Conservation (phyloP, 1,140 invertebrate species). For the Drosophila tristis region DNA sequence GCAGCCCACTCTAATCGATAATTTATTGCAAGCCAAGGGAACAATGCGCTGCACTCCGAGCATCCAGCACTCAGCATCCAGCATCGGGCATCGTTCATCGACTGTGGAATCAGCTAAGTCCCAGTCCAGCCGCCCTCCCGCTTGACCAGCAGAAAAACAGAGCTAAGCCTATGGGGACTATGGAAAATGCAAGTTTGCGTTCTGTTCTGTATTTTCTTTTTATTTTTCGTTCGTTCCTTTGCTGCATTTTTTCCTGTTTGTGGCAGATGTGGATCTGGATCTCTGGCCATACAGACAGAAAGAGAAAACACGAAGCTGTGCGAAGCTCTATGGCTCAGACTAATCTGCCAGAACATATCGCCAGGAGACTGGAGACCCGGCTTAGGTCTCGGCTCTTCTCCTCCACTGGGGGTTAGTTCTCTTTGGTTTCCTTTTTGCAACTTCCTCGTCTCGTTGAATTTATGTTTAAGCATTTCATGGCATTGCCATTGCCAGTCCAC, state of each 20-base stretch:
- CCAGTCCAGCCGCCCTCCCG: neutral
- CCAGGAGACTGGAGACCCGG: conserved; percentile 42
- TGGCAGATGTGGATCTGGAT: conserved; percentile 42
- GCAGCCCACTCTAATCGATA: conserved; percentile 66
- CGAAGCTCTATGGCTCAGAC: conserved; percentile 54
- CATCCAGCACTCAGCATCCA: conserved; percentile 38
- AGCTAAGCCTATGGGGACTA: neutral
- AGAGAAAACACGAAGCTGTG: conserved; percentile 46
- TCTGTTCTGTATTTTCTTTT: neutral
- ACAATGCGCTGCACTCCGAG: conserved; percentile 57
- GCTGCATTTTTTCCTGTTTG: conserved; percentile 15
- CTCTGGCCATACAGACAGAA: conserved; percentile 41
- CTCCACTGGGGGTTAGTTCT: neutral
- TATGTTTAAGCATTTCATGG: conserved; percentile 75
- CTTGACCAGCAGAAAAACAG: conserved; percentile 41
- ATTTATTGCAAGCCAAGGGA: conserved; percentile 63
- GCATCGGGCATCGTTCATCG: neutral
- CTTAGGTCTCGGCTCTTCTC: conserved; percentile 15
- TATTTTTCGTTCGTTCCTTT: no score
- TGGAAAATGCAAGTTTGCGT: conserved; percentile 34
- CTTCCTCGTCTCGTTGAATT: conserved; percentile 60
- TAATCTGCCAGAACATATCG: conserved; percentile 62
- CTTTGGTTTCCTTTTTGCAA: conserved; percentile 15
- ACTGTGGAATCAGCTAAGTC: neutral
- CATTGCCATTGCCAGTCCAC: conserved; percentile 50